phyloP scores from a whole-genome alignment of 2,797 vertebrate genomes.

The Molothrus ater region DNA sequence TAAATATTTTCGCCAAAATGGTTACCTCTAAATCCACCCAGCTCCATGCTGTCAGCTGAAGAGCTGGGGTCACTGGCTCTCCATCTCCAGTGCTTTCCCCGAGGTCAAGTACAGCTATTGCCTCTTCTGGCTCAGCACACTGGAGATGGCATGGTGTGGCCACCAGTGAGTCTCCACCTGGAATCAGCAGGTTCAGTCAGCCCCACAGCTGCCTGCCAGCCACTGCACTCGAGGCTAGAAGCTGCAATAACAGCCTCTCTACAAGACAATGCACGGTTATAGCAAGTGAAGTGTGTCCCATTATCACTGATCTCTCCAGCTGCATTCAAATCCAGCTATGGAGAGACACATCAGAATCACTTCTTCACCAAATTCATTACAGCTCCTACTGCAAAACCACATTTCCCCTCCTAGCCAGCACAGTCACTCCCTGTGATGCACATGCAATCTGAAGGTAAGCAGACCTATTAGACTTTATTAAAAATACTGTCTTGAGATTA shows the following conservation, averaged over 20 bases:
- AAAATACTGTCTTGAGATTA: conserved; percentile 50
- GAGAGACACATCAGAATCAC: background rate
- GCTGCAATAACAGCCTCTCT: background rate
- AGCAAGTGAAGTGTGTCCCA: background rate
- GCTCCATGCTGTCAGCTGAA: background rate
- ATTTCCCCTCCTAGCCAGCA: background rate
- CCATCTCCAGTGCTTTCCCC: background rate
- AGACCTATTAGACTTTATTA: conserved; percentile 51
- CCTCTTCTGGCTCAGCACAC: background rate
- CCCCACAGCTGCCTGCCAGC: background rate
- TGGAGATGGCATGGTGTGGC: background rate
- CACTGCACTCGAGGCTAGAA: background rate
- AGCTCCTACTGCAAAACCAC: background rate
- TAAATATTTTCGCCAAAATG: background rate
- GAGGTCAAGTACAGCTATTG: background rate
- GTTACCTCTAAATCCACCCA: background rate
- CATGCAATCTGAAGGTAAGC: conserved; percentile 38
- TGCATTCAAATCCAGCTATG: background rate
- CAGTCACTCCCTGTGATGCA: background rate
- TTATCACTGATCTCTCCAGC: background rate
- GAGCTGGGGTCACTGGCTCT: background rate
- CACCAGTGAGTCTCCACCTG: background rate
- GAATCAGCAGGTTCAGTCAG: background rate
- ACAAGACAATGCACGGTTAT: background rate
- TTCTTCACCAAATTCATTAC: background rate